These are phyloP conservation scores for Chaitophorus viminalis DNA, from an alignment of 2,888 invertebrate genomes.

Conservation along the genomic window DNA sequence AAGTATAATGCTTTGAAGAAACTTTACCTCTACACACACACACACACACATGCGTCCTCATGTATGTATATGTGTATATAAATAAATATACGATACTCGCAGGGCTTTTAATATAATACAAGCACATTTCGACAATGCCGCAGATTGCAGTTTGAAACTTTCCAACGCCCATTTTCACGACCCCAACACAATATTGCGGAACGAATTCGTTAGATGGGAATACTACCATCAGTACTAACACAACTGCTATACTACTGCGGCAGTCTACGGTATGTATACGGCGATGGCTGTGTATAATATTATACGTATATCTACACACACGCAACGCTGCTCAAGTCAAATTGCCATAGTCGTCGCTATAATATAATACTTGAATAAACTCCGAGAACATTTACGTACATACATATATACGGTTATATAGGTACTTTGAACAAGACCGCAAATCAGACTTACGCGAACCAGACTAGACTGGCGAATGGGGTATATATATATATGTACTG, in stretches of 20 bases:
- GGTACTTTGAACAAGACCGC: conserved; percentile 38
- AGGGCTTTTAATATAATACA: conserved; percentile 56
- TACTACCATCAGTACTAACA: background rate
- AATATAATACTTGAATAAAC: conserved; percentile 44
- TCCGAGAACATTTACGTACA: background rate
- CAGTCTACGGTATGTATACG: background rate
- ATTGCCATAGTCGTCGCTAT: conserved; percentile 48
- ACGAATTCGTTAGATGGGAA: conserved; percentile 55
- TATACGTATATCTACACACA: too few species aligned
- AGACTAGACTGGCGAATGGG: too few species aligned
- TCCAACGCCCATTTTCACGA: conserved; percentile 60
- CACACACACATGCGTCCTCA: background rate
- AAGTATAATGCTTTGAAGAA: conserved; percentile 30
- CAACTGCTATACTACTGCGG: background rate
- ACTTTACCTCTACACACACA: conserved; percentile 35
- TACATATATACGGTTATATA: background rate
- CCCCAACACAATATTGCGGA: conserved; percentile 52
- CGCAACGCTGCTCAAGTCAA: conserved; percentile 27
- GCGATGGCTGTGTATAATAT: too few species aligned
- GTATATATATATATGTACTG: too few species aligned
- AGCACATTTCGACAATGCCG: conserved; percentile 58
- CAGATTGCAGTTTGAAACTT: conserved; percentile 62
- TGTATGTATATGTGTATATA: background rate
- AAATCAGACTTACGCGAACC: conserved; percentile 23
- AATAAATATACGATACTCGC: conserved; percentile 8